Conservation (phyloP, 2,113 vertebrate species). For the Rhodinocichla rosea region DNA sequence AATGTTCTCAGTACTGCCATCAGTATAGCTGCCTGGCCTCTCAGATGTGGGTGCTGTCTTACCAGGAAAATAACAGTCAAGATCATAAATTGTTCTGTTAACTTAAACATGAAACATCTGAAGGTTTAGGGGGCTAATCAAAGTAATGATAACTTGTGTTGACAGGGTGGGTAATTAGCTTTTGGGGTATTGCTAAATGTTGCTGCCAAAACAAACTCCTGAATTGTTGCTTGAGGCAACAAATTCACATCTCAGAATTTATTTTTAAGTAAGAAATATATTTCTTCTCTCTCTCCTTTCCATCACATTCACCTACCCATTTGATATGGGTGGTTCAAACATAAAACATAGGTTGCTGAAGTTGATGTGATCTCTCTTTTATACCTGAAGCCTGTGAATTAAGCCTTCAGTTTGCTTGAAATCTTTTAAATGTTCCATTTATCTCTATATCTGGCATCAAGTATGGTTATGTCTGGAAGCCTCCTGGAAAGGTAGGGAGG, state of each 20-base stretch:
- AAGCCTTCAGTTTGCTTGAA: constrained; percentile 27
- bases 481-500: neutral
- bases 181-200: neutral
- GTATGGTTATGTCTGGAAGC: constrained; percentile 1
- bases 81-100: neutral
- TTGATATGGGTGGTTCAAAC: neutral
- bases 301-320: neutral
- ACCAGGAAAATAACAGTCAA: neutral
- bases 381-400: constrained; percentile 31
- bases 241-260: neutral
- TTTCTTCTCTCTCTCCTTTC: neutral
- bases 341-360: neutral
- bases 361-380: neutral
- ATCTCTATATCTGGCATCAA: neutral
- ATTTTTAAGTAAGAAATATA: constrained; percentile 13
- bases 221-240: neutral
- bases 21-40: neutral
- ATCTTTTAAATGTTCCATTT: neutral
- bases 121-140: neutral
- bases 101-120: neutral
- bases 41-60: neutral
- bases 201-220: constrained; percentile 14
- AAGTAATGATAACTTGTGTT: neutral
- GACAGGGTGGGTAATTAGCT: neutral
- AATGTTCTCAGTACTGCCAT: neutral